Percentiles rank a stretch among this genome's conserved stretches.
Evolutionary conservation across 2,113 vertebrate genomes (phyloP).

Genomic region (Apistogramma diplotaenia): DNA sequence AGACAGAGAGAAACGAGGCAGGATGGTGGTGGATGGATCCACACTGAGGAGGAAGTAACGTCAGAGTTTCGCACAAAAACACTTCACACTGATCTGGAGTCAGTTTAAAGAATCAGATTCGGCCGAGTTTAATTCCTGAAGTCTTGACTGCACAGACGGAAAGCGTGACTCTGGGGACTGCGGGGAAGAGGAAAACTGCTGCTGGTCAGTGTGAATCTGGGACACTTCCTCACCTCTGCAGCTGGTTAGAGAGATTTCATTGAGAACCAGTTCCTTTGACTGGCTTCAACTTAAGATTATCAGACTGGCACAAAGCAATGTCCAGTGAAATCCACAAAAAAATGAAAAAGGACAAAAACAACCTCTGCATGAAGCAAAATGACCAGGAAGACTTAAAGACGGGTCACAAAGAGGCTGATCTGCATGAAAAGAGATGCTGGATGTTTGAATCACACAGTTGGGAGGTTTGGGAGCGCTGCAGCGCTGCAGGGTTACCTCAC

Average conservation of each 20-base stretch:
- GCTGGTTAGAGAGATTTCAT: neutral
- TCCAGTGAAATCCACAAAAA: neutral
- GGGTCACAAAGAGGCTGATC: neutral
- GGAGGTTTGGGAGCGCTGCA: neutral
- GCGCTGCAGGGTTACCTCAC: neutral
- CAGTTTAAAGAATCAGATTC: neutral
- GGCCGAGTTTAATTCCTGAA: neutral
- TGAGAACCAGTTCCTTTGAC: neutral
- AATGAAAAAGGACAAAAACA: neutral
- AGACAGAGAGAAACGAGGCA: neutral
- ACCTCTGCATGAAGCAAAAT: neutral
- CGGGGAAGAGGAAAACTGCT: neutral
- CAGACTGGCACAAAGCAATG: neutral
- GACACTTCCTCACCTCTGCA: neutral
- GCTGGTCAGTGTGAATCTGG: neutral
- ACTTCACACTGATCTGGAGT: neutral
- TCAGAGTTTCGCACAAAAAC: neutral
- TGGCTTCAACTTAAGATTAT: neutral
- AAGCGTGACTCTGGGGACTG: neutral
- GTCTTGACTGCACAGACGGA: neutral
- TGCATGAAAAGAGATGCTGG: neutral
- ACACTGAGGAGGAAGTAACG: no score
- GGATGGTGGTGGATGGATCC: no score
- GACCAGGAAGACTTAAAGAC: neutral
- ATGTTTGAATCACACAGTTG: neutral